Evolutionary conservation across 1,140 invertebrate species (phyloP).

Genomic region (Lineus longissimus): DNA sequence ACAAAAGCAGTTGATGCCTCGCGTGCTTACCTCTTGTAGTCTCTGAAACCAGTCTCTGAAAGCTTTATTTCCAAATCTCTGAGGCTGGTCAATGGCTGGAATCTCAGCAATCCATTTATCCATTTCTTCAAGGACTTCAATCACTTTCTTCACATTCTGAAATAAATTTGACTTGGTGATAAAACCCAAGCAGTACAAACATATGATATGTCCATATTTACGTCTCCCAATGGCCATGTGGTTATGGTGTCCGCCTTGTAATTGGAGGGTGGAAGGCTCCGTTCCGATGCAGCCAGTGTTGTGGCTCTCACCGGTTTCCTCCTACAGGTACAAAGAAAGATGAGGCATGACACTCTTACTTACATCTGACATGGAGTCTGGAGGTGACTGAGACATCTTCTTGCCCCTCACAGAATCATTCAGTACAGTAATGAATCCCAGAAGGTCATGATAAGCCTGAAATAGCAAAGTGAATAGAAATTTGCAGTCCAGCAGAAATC

Average conservation of each 20-base stretch:
- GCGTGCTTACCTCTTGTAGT: conserved; percentile 66
- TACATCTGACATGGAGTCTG: conserved; percentile 54
- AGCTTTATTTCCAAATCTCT: conserved; percentile 94
- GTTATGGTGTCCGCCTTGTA: too few species aligned
- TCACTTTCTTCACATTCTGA: conserved; percentile 62
- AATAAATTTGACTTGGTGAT: conserved; percentile 5
- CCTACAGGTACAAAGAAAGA: too few species aligned
- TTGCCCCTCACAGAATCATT: conserved; percentile 82
- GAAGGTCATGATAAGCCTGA: conserved; percentile 67
- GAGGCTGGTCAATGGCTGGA: conserved; percentile 88
- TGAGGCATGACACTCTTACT: conserved; percentile 44
- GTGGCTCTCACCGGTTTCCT: too few species aligned
- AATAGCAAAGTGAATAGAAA: conserved; percentile 11
- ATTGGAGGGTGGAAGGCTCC: too few species aligned
- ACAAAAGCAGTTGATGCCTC: too few species aligned
- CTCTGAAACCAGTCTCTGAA: conserved; percentile 80
- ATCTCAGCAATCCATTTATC: conserved; percentile 75
- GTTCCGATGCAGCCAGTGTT: too few species aligned
- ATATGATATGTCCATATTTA: too few species aligned
- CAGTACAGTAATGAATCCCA: conserved; percentile 79
- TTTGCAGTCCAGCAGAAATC: not conserved
- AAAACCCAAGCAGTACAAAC: too few species aligned
- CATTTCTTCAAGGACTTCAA: conserved; percentile 70
- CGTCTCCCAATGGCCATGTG: too few species aligned
- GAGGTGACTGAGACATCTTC: conserved; percentile 51